phyloP scores from a whole-genome alignment of 2,113 vertebrate species.

The Speoplatyrhinus poulsoni region DNA sequence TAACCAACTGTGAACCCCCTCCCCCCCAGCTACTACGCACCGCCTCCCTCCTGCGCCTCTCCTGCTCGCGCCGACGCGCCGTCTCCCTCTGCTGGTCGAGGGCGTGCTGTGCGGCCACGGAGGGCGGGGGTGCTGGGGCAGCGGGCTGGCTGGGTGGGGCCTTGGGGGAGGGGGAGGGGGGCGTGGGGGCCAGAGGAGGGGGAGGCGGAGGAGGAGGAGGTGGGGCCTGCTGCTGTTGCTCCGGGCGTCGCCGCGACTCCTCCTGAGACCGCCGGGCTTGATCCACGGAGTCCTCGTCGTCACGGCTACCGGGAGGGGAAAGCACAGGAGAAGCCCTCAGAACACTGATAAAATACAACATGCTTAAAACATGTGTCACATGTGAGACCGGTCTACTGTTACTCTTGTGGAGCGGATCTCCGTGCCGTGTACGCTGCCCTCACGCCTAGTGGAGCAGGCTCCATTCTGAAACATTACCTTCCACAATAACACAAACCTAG shows the following conservation, averaged over 20 bases:
- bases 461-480: too few relatives aligned
- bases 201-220: background rate
- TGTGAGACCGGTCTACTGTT: too few relatives aligned
- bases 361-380: too few relatives aligned
- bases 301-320: constrained; percentile 71
- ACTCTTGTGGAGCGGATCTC: too few relatives aligned
- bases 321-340: background rate
- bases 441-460: too few relatives aligned
- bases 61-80: constrained; percentile 87
- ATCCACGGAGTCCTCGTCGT: constrained; percentile 81
- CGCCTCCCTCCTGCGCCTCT: constrained; percentile 87
- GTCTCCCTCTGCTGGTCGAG: constrained; percentile 89
- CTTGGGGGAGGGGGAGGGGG: constrained; percentile 78
- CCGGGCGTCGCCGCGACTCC: constrained; percentile 70
- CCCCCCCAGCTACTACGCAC: constrained; percentile 55
- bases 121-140: constrained; percentile 49
- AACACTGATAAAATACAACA: background rate
- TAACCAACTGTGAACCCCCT: too few relatives aligned
- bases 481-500: too few relatives aligned
- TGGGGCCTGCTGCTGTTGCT: constrained; percentile 37
- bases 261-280: constrained; percentile 56
- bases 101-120: constrained; percentile 74
- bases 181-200: constrained; percentile 69
- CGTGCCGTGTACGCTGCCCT: too few relatives aligned
- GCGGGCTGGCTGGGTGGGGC: constrained; percentile 63